Conservation (phyloP, 2,113 vertebrate genomes). For the Tautogolabrus adspersus region DNA sequence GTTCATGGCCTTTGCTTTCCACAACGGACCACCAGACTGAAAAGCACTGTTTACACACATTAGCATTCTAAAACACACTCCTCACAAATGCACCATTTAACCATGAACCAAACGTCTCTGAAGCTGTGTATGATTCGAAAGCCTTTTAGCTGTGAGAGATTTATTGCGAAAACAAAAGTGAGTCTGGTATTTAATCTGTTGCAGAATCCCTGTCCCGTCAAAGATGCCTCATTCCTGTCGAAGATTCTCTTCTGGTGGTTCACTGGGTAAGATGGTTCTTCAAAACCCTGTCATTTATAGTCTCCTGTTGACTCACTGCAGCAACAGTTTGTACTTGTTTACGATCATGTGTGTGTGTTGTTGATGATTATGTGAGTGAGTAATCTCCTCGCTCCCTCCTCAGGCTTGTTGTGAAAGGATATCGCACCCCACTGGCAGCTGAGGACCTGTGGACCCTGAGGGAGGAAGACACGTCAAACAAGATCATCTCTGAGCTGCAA, state of each 20-base stretch:
- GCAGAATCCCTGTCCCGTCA: slow-evolving; percentile 93
- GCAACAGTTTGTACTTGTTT: slow-evolving; percentile 64
- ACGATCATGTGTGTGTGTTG: slow-evolving; percentile 61
- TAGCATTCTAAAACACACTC: slow-evolving; percentile 46
- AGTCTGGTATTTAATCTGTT: slow-evolving; percentile 70
- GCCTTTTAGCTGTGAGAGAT: slow-evolving; percentile 36
- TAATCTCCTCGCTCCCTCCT: slow-evolving; percentile 38
- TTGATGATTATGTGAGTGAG: slow-evolving; percentile 49
- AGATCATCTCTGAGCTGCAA: slow-evolving; percentile 88
- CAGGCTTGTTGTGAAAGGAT: slow-evolving; percentile 91
- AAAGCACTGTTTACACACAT: slow-evolving; percentile 51
- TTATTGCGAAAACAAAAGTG: slow-evolving; percentile 51
- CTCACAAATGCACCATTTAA: slow-evolving; percentile 60
- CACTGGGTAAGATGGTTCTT: slow-evolving; percentile 88
- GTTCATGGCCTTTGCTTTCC: slow-evolving; percentile 53
- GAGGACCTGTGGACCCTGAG: slow-evolving; percentile 91
- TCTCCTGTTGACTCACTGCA: slow-evolving; percentile 53
- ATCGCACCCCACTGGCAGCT: slow-evolving; percentile 79
- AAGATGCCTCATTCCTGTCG: slow-evolving; percentile 90
- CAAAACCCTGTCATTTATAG: slow-evolving; percentile 54
- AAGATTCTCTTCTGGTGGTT: slow-evolving; percentile 97
- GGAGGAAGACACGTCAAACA: slow-evolving; percentile 87
- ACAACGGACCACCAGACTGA: slow-evolving; percentile 59
- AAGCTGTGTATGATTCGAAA: slow-evolving; percentile 45
- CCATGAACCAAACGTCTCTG: slow-evolving; percentile 21